Percentiles rank a stretch among this genome's conserved stretches.
Evolutionary conservation across 1,140 invertebrate species (phyloP).

Genomic region (Akabosia matsudoensis): DNA sequence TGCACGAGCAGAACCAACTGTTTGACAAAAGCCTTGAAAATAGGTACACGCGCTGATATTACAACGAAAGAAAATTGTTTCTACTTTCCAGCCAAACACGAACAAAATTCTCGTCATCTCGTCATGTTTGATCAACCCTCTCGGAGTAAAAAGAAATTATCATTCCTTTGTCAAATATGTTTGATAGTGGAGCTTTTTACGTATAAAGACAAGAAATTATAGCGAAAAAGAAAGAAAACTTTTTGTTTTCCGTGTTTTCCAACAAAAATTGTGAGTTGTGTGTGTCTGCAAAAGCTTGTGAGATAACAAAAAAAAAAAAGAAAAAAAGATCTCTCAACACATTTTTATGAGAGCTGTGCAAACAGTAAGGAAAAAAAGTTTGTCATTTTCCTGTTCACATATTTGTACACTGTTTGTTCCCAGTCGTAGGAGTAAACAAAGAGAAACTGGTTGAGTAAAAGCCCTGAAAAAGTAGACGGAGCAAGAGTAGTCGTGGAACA

Average conservation of each 20-base stretch:
- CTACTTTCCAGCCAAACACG: no score
- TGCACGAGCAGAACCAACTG: background rate
- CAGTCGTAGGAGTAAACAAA: conserved; percentile 16
- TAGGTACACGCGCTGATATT: background rate
- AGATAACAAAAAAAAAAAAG: background rate
- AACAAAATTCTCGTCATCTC: no score
- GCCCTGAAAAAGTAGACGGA: background rate
- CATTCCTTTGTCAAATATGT: no score
- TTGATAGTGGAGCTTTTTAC: no score
- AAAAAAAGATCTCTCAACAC: background rate
- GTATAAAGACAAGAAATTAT: no score
- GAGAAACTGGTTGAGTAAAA: background rate
- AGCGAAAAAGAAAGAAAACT: no score
- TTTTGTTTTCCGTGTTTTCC: no score
- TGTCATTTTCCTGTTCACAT: background rate
- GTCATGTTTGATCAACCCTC: no score
- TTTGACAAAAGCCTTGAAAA: background rate
- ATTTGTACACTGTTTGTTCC: conserved; percentile 9
- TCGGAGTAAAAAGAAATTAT: no score
- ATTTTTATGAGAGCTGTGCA: background rate
- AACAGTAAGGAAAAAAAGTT: conserved; percentile 11
- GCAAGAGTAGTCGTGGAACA: background rate
- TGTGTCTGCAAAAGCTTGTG: no score
- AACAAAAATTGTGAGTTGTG: background rate
- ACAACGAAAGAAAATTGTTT: no score